Evolutionary conservation across 2,888 invertebrate species (phyloP), one percentile per base, ranked within the genome.

Genomic region (Stenchaetothrips biformis): DNA sequence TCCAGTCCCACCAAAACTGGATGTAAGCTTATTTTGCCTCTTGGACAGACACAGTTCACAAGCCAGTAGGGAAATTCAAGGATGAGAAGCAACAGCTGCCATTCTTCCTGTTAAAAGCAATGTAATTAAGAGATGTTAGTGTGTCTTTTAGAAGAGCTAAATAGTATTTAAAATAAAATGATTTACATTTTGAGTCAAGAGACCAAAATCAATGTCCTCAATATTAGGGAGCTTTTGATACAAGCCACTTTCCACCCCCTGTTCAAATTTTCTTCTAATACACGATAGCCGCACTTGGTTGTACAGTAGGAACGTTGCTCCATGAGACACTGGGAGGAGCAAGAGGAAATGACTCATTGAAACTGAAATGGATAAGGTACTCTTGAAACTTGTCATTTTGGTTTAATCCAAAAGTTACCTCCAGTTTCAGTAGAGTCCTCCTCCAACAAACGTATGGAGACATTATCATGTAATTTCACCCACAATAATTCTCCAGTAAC

Each of bases 381-480:
- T 25, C 13, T 18, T 53, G 8, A 13, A 18, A 18, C 8, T 13
- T 13, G 4, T 9, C 18, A 18, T 11, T 53, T 53, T 2, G 11
- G 16, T 16, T 53, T 53, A 9, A 53, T 4, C 21, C 11, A 8
- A 11, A 9, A 25, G 11, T 21, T 74, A 74, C 67, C 11, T 74
- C 67, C 67, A 25, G 25, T 21, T 21, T 74, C 25, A 25, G 21
- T 25, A 74, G 21, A 25, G 8, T 21, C 25, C 25, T 6, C 25
- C 7, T 6, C 9, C 1, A 11, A 74, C 25, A 74, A 7, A 25
- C 11, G 25, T 11, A 74, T 25, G 11, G 67, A 74, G 11, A 74
- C 67, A 74, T 74, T n/a, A 11, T 74, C 67, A 74, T 74, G 67
- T 25, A 74, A 74, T 74, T 74, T 74, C 7, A 74, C 67, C 25